Percentiles rank a stretch among this genome's conserved stretches.
Evolutionary conservation across 2,113 vertebrate species (phyloP).

Genomic region (Ophthalmolycus amberensis): DNA sequence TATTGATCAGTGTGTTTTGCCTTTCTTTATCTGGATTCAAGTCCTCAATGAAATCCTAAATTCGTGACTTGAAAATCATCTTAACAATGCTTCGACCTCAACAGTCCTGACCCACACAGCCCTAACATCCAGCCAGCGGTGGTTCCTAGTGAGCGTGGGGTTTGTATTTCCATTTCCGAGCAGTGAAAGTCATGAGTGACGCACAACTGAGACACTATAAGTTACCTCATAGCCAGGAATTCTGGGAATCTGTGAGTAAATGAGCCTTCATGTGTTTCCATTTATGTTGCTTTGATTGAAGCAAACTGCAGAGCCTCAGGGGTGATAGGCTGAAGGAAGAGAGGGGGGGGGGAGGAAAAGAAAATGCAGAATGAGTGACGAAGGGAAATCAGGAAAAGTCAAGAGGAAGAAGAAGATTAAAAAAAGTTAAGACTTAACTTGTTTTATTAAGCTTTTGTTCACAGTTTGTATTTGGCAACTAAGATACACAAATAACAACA

Average conservation of each 20-base stretch:
- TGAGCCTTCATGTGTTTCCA: conserved; percentile 72
- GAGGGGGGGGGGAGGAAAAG: background rate
- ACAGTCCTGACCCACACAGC: background rate
- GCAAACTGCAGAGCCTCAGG: conserved; percentile 37
- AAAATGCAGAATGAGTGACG: background rate
- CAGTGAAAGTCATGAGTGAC: conserved; percentile 40
- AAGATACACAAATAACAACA: conserved; percentile 10
- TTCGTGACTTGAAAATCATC: background rate
- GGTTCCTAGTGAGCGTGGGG: background rate
- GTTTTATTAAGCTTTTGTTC: conserved; percentile 15
- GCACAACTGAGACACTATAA: conserved; percentile 11
- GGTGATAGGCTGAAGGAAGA: background rate
- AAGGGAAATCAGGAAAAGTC: background rate
- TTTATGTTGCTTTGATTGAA: conserved; percentile 58
- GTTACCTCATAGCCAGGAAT: conserved; percentile 77
- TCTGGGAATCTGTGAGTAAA: conserved; percentile 73
- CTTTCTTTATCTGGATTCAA: background rate
- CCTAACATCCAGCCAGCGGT: background rate
- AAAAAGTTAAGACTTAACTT: background rate
- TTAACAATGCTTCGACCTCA: background rate
- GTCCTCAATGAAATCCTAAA: background rate
- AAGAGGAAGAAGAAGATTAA: background rate
- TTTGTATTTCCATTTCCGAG: conserved; percentile 37
- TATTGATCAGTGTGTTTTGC: background rate
- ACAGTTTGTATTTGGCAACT: conserved; percentile 5